phyloP scores from a whole-genome alignment of 2,797 vertebrate species.

The Acestrorhynchus altus region DNA sequence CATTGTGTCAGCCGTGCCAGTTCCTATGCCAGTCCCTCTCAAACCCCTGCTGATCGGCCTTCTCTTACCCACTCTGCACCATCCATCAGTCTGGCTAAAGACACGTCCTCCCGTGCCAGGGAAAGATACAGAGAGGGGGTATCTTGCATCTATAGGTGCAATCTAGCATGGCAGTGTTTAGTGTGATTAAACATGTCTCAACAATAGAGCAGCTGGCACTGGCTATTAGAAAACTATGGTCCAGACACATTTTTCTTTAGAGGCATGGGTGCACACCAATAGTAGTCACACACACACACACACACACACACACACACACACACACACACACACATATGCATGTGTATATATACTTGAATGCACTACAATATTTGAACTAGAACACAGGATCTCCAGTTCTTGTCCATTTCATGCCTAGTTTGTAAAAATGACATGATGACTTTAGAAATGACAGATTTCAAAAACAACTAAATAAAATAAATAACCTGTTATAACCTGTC shows the following conservation, averaged over 20 bases:
- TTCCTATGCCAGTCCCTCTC: constrained; percentile 61
- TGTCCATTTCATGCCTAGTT: too few species aligned
- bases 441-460: too few species aligned
- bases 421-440: too few species aligned
- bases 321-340: too few species aligned
- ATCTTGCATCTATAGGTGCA: constrained; percentile 54
- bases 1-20: constrained; percentile 59
- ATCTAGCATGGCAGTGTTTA: constrained; percentile 51
- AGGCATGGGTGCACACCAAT: constrained; percentile 8
- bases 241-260: constrained; percentile 41
- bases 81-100: constrained; percentile 82
- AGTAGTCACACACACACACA: constrained; percentile 15
- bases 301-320: too few species aligned
- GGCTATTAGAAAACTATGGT: constrained; percentile 42
- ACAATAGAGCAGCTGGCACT: constrained; percentile 50
- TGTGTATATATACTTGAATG: too few species aligned
- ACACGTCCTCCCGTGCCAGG: constrained; percentile 70
- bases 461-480: too few species aligned
- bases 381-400: too few species aligned
- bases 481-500: too few species aligned
- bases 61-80: constrained; percentile 63
- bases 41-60: constrained; percentile 59
- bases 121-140: constrained; percentile 43
- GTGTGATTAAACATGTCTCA: constrained; percentile 64
- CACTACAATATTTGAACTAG: too few species aligned